Percentiles rank a stretch among this genome's conserved stretches.
Evolutionary conservation across 2,888 invertebrate species (phyloP).

Genomic region (Gryllus longicercus): DNA sequence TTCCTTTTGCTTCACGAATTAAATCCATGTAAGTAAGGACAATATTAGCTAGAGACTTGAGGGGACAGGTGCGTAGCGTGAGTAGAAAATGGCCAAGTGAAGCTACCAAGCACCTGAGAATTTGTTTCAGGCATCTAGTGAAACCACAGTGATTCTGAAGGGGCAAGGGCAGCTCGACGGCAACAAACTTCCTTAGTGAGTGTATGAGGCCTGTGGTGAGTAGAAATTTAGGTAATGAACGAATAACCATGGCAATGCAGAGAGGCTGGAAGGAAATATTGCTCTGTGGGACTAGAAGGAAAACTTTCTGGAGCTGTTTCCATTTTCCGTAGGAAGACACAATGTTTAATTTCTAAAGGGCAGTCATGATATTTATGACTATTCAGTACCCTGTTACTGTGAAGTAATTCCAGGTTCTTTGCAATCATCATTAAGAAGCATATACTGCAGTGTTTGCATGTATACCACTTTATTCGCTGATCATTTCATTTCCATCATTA

Average conservation of each 20-base stretch:
- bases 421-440: not conserved
- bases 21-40: not conserved
- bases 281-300: not conserved
- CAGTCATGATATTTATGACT: too few relatives aligned
- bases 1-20: too few relatives aligned
- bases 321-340: too few relatives aligned
- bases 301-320: too few relatives aligned
- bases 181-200: conserved; percentile 11
- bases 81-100: not conserved
- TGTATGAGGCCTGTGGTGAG: conserved; percentile 11
- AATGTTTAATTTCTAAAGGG: too few relatives aligned
- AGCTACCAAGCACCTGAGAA: conserved; percentile 53
- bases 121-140: conserved; percentile 58
- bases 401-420: not conserved
- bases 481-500: too few relatives aligned
- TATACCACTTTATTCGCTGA: not conserved
- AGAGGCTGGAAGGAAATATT: not conserved
- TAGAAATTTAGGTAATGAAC: conserved; percentile 8
- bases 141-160: conserved; percentile 24
- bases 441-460: not conserved
- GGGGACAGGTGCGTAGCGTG: not conserved
- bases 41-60: not conserved
- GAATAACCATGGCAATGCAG: not conserved
- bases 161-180: conserved; percentile 18
- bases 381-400: too few relatives aligned